Conservation (phyloP, 2,113 vertebrate species). For the Microtus pennsylvanicus region DNA sequence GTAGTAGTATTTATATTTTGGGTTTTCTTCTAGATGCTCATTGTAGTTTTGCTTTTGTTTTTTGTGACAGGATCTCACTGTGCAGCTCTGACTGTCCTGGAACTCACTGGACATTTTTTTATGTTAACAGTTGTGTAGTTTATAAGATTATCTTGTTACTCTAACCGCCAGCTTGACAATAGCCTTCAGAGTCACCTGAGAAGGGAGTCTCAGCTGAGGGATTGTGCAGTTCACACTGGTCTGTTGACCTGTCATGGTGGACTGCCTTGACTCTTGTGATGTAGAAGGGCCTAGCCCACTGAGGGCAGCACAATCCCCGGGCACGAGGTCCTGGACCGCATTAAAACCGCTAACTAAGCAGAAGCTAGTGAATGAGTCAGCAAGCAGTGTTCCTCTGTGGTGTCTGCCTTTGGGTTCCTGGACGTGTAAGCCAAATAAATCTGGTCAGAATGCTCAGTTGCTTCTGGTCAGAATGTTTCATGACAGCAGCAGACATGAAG, state of each 20-base stretch:
- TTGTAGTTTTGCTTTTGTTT: slow-evolving; percentile 10
- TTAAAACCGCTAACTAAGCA: neutral
- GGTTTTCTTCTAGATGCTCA: slow-evolving; percentile 82
- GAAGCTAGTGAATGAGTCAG: neutral
- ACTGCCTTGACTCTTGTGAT: neutral
- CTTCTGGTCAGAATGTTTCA: neutral
- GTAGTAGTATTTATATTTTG: slow-evolving; percentile 64
- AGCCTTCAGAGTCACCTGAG: neutral
- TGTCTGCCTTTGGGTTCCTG: neutral
- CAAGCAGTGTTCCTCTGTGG: neutral
- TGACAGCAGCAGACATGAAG: no score
- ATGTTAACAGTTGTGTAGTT: no score
- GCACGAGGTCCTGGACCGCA: neutral
- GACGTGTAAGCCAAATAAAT: neutral
- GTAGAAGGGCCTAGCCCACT: neutral
- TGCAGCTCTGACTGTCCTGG: neutral
- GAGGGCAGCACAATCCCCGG: neutral
- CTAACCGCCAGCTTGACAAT: neutral
- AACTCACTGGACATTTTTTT: neutral
- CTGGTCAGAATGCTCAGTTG: no score
- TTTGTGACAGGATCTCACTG: neutral
- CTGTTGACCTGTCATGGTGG: neutral
- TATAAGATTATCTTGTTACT: no score
- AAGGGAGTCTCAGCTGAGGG: neutral
- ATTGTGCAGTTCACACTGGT: neutral